Base-by-base conservation (phyloP, 2,113 vertebrate genomes). In the Caloenas nicobarica region DNA sequence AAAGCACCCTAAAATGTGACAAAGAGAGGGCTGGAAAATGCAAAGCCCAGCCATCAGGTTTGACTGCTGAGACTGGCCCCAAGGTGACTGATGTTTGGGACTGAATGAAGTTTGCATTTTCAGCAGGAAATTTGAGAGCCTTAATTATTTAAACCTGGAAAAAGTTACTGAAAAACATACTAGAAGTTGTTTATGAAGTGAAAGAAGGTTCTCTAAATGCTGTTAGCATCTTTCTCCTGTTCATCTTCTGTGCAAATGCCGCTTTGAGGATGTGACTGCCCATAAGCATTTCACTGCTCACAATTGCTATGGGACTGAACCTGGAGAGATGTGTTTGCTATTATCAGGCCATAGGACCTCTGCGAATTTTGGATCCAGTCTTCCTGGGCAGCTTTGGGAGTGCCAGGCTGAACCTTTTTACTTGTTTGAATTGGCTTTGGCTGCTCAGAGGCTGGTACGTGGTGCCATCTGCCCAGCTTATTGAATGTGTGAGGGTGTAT, bases 401-500 rank as follows among this genome's bases (percentile, higher is more conserved):
- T 72, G 72, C 62, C 22, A 65, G 0, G 2, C 80, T 7, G 10
- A 85, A 81, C 44, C 57, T 80, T 81, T 88, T 91, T 53, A 33
- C 80, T 95, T 87, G 51, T 29, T 65, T 85, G 88, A 88, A 76
- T 72, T 69, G 86, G 31, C 61, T 93, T 78, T 84, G 81, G 83
- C 81, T 94, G 82, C 88, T 90, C 58, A 31, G 74, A 94, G 74
- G 36, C 51, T 62, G 66, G 70, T 53, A 54, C 10, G 0, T 77
- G 60, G 40, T 93, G 44, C 95, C 95, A 95, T 97, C 96, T 94
- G 93, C 93, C 83, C 2, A 1, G 57, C 62, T 72, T 60, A 81
- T 70, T 92, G 88, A 86, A 65, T 56, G 51, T 40, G 28, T 60
- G 81, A 95, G 93, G 60, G 78, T 74, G 76, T 58, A 38, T 61